Conservation (phyloP, 2,797 vertebrate genomes). For the Periparus ater region DNA sequence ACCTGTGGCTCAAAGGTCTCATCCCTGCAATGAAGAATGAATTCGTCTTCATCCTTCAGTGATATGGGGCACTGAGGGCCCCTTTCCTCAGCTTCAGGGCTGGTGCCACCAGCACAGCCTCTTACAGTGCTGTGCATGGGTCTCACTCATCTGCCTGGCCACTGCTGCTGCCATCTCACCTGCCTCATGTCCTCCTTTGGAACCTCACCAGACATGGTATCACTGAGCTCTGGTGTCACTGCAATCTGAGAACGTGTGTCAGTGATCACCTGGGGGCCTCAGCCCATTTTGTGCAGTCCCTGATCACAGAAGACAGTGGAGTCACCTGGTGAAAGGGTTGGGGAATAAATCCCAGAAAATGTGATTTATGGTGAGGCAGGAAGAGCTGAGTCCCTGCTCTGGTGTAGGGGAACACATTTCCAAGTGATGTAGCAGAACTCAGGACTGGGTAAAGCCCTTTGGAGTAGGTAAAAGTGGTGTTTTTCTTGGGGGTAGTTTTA, state of each 20-base stretch:
- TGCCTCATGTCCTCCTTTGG: rapidly evolving
- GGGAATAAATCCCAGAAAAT: background rate
- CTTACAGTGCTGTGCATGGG: rapidly evolving
- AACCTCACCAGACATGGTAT: background rate
- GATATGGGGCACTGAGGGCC: rapidly evolving
- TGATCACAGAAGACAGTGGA: background rate
- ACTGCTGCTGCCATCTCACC: background rate
- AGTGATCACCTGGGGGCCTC: background rate
- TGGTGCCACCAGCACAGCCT: background rate
- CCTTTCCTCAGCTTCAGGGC: background rate
- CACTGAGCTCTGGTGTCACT: background rate
- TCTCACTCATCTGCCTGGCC: background rate
- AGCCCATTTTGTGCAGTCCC: background rate
- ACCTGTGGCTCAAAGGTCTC: background rate
- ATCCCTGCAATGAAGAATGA: background rate
- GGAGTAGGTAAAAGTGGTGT: background rate
- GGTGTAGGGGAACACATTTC: background rate
- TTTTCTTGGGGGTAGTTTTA: background rate
- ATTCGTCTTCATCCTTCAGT: background rate
- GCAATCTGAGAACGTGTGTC: background rate
- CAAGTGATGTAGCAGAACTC: background rate
- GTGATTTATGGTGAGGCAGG: background rate
- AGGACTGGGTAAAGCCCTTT: background rate
- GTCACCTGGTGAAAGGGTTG: background rate
- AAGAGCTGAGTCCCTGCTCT: background rate